Evolutionary conservation across 2,888 invertebrate genomes (phyloP), one percentile per base, ranked within the genome.

Genomic region (Buathra laborator): DNA sequence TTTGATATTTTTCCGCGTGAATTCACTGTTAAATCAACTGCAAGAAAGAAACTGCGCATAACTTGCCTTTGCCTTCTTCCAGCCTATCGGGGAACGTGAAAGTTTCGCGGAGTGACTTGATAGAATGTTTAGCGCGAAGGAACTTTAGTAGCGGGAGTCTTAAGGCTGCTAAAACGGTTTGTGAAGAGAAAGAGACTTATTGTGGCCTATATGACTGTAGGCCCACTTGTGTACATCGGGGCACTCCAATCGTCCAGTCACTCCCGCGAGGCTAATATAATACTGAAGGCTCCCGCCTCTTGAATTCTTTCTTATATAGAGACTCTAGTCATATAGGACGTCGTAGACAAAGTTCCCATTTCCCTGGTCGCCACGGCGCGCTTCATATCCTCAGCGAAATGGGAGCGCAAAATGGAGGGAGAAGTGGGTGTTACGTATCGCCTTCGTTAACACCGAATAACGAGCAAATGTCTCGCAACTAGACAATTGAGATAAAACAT

Each of bases 361-460:
- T 78, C 80, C 44, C 76, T 64, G 46, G 6, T 48, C 44, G 24
- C 19, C 56, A 51, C 74, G 24, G 67, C 74, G 37, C 46, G 16
- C 53, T 72, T 72, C 44, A 67, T 44, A 66, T 37, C 70, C 51
- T 10, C 29, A 24, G 62, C 46, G 59, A 84, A 84, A 78, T 68
- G n/a, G 44, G 32, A 74, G 43, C 51, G 43, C 68, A 48, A 62
- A 46, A n/a, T 16, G 59, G 19, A 24, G 62, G 24, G n/a, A 72
- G 24, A 10, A 29, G n/a, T 19, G 29, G 68, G 46, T 19, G 74
- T 81, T 84, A 81, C 77, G 74, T 81, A 70, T 78, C 67, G 76
- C 59, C 56, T 81, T 84, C 81, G 74, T 81, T 84, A 81, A 62
- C 14, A 62, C 37, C 10, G 37, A 24, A 70, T 70, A 84, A 84